Evolutionary conservation across 2,888 invertebrate species (phyloP).

Genomic region (Lepidocyrtoides sp.): DNA sequence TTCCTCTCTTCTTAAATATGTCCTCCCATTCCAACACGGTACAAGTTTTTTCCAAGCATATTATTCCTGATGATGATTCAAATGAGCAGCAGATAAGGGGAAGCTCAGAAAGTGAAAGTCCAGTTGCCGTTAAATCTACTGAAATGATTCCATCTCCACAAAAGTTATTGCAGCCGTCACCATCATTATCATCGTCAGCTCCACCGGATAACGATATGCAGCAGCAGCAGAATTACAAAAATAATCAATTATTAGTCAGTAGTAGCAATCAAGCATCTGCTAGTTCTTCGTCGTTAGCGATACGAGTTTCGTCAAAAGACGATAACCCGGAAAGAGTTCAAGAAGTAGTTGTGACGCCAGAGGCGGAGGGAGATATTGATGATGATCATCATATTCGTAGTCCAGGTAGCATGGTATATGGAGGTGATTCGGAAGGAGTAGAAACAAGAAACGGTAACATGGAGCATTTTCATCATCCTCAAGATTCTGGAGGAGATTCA

Average conservation of each 20-base stretch:
- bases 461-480: background rate
- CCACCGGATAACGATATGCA: background rate
- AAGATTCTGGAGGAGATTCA: conserved; percentile 51
- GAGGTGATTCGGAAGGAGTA: background rate
- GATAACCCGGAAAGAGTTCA: too few relatives aligned
- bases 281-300: too few relatives aligned
- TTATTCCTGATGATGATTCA: background rate
- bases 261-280: too few relatives aligned
- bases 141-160: conserved; percentile 4
- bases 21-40: too few relatives aligned
- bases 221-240: too few relatives aligned
- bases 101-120: too few relatives aligned
- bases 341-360: background rate
- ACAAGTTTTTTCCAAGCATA: too few relatives aligned
- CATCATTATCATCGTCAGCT: background rate
- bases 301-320: background rate
- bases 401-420: conserved; percentile 11
- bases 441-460: conserved; percentile 74
- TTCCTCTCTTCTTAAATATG: too few relatives aligned
- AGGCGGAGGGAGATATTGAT: conserved; percentile 34
- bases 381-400: conserved; percentile 29
- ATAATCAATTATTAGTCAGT: too few relatives aligned
- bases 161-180: background rate
- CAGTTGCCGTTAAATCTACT: too few relatives aligned
- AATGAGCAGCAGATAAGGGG: background rate